phyloP scores from a whole-genome alignment of 2,113 vertebrate genomes.

The Syngnathus scovelli region DNA sequence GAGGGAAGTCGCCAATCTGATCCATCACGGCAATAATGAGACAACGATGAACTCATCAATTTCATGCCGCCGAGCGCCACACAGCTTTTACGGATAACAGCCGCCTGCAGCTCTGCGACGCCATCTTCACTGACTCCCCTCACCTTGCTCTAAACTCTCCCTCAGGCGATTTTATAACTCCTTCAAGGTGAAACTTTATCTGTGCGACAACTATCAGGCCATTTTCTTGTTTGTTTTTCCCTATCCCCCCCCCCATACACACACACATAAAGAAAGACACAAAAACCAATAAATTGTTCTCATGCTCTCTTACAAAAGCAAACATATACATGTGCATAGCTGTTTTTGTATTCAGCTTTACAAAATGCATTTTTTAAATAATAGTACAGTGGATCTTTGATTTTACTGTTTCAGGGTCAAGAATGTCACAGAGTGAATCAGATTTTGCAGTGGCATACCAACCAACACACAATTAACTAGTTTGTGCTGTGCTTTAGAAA shows the following conservation, averaged over 20 bases:
- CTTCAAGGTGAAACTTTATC: slow-evolving; percentile 16
- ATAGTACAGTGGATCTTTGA: neutral
- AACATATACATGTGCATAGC: neutral
- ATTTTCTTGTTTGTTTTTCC: slow-evolving; percentile 1
- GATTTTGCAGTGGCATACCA: too few relatives aligned
- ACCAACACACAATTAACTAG: too few relatives aligned
- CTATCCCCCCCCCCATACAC: neutral
- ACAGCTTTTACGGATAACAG: slow-evolving; percentile 26
- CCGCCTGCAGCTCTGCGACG: slow-evolving; percentile 15
- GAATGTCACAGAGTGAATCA: neutral
- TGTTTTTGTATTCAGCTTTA: neutral
- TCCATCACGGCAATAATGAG: slow-evolving; percentile 74
- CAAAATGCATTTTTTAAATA: neutral
- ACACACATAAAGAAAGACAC: neutral
- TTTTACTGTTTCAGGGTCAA: neutral
- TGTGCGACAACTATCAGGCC: slow-evolving; percentile 7
- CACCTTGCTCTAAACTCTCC: neutral
- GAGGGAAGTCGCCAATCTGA: slow-evolving; percentile 72
- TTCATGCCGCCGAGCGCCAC: slow-evolving; percentile 51
- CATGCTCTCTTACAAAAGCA: neutral
- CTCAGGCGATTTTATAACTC: slow-evolving; percentile 5
- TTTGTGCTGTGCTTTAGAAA: too few relatives aligned
- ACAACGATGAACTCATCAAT: slow-evolving; percentile 71
- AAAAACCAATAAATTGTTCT: slow-evolving; percentile 18
- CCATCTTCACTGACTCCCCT: neutral